Evolutionary conservation across 2,888 invertebrate species (phyloP).

Genomic region (Drosophila mulleri): DNA sequence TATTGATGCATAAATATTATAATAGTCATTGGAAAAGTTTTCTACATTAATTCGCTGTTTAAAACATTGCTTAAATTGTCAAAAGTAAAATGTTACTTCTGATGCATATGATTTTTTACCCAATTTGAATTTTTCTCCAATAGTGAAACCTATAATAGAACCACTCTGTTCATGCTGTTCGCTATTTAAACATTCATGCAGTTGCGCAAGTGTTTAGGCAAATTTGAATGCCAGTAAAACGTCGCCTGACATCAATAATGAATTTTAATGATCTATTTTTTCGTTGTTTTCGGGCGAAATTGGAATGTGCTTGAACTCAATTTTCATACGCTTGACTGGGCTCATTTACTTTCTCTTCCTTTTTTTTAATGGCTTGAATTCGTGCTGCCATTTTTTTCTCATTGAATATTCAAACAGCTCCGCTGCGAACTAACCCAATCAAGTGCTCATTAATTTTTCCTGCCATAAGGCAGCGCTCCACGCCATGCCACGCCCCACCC

Average conservation of each 20-base stretch:
- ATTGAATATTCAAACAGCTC: constrained; percentile 61
- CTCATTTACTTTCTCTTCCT: neutral
- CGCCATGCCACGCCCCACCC: neutral
- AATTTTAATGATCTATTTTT: constrained; percentile 7
- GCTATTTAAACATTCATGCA: neutral
- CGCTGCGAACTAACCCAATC: constrained; percentile 61
- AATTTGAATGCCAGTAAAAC: neutral
- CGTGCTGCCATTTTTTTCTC: constrained; percentile 29
- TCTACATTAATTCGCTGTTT: too few species aligned
- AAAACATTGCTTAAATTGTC: too few species aligned
- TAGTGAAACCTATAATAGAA: too few species aligned
- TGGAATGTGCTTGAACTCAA: constrained; percentile 2
- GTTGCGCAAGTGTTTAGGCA: neutral
- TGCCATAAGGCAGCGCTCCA: constrained; percentile 37
- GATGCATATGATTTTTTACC: too few species aligned
- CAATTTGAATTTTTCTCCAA: too few species aligned
- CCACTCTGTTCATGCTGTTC: neutral
- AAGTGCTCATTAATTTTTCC: constrained; percentile 63
- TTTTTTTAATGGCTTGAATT: neutral
- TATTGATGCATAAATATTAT: too few species aligned
- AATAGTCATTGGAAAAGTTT: too few species aligned
- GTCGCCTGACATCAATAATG: constrained; percentile 1
- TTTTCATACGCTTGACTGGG: neutral
- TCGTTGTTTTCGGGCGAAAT: neutral
- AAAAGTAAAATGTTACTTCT: too few species aligned